A percentile compares a stretch with the other conserved stretches of the same genome.
phyloP scores from a whole-genome alignment of 2,113 vertebrate genomes.

The Daboia siamensis region DNA sequence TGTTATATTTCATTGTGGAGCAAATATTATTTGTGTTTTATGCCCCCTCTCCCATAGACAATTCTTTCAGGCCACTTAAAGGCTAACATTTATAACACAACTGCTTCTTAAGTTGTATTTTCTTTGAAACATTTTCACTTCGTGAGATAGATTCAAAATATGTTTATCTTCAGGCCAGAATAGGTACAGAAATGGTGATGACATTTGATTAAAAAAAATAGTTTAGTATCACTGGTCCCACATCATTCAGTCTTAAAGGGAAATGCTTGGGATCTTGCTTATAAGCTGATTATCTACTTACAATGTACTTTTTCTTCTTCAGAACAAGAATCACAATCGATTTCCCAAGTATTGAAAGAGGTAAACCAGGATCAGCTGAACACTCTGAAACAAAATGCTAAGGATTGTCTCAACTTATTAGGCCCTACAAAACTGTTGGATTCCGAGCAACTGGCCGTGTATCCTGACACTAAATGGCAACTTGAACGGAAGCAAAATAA shows the following conservation, averaged over 20 bases:
- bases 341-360: constrained; percentile 9
- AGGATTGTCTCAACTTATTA: not conserved
- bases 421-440: not conserved
- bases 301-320: not conserved
- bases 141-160: not conserved
- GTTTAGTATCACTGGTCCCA: not conserved
- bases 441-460: not conserved
- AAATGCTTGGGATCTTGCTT: not conserved
- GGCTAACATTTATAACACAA: not conserved
- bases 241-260: not conserved
- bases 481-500: not conserved
- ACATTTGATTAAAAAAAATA: not conserved
- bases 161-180: not conserved
- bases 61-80: not conserved
- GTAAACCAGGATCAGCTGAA: constrained; percentile 3
- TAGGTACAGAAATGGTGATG: not conserved
- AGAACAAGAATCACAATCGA: not conserved
- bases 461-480: constrained; percentile 29
- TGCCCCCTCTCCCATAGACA: not conserved
- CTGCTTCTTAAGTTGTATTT: not conserved
- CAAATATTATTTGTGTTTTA: not conserved
- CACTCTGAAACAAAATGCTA: constrained; percentile 8
- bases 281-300: not conserved
- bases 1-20: not conserved
- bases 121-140: not conserved